Evolutionary conservation across 2,888 invertebrate species (phyloP), one percentile per base, ranked within the genome.

Genomic region (Aromia moschata): DNA sequence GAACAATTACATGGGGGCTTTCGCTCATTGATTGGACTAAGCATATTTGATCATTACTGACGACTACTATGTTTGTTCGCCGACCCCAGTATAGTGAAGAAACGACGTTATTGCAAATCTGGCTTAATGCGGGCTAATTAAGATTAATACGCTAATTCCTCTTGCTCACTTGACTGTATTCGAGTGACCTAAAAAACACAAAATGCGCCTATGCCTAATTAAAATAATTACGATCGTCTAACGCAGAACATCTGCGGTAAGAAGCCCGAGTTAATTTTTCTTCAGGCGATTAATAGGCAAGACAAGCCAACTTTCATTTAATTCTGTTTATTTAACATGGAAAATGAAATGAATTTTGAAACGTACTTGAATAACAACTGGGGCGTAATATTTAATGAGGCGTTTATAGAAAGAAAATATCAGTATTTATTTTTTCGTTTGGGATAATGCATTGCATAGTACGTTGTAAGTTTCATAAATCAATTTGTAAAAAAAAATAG

Each of bases 161-260:
- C n/a, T 40, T n/a, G 40, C 17, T 17, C 17, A 17, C 18, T 11
- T 17, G 40, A 11, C 15, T 40, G 40, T 17, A 40, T 40, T 16
- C 25, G 7, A 40, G 17, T 40, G 40, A 40, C 40, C 40, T 40
- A 40, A 40, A 40, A 40, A 17, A 40, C 17, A n/a, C 11, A 40
- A n/a, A 17, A 40, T 40, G 18, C 40, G 17, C 17, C 16, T 40
- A 40, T 17, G 15, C 17, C n/a, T 40, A 40, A 40, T 40, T n/a
- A 40, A 10, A 17, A 40, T 40, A 17, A 40, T 40, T 40, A 37
- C 2, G 12, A 14, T 14, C n/a, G n/a, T n/a, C n/a, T n/a, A n/a
- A n/a, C n/a, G 25, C 7, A 15, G 15, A 38, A 17, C 40, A 40
- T 40, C 18, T 40, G 40, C n/a, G 7, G 12, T 15, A 37, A 25